Evolutionary conservation across 2,797 vertebrate genomes (phyloP), one percentile per base, ranked within the genome.

Genomic region (Thalassophryne amazonica): DNA sequence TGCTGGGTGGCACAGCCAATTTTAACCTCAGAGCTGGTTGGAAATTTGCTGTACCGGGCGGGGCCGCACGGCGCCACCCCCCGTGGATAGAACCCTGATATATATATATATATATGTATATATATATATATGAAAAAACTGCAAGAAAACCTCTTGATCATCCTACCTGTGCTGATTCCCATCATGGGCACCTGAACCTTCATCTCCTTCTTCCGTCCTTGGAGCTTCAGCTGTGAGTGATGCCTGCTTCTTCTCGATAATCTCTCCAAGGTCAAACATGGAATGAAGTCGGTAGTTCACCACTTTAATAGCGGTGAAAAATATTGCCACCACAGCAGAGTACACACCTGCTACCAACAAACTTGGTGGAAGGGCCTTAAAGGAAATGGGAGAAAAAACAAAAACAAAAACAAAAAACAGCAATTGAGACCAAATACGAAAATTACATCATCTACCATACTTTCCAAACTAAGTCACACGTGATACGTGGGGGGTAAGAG

Each of bases 231-330:
- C 78, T 10, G 88, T 85, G 39, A 93, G 80, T 0, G 91, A 87
- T 3, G 93, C 92, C 77, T 90, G 91, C 66, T 91, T 92, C 79
- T 94, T 94, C 84, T 95, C 94, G 36, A 94, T 90, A n/a, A 94
- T 94, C 78, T 95, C 94, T 0, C 94, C 94, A 25, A 94, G 88
- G 76, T 96, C 94, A 7, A 96, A 95, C 94, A 95, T 95, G 30
- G 93, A 71, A 13, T 96, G 94, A 12, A 96, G 88, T 14, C 94
- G 90, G 53, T 90, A 96, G 78, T 95, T 96, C 34, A 95, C 85
- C 4, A 90, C 91, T 70, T 96, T 96, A 56, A 96, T 88, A 55
- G 92, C 85, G 0, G 92, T 91, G 70, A 96, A 96, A 78, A 94
- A 93, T 54, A 89, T 62, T 0, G 93, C 94, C 55, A 96, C 92